A percentile compares a stretch with the other conserved stretches of the same genome.
Conservation (phyloP, 1,140 invertebrate genomes). For the Galendromus occidentalis region DNA sequence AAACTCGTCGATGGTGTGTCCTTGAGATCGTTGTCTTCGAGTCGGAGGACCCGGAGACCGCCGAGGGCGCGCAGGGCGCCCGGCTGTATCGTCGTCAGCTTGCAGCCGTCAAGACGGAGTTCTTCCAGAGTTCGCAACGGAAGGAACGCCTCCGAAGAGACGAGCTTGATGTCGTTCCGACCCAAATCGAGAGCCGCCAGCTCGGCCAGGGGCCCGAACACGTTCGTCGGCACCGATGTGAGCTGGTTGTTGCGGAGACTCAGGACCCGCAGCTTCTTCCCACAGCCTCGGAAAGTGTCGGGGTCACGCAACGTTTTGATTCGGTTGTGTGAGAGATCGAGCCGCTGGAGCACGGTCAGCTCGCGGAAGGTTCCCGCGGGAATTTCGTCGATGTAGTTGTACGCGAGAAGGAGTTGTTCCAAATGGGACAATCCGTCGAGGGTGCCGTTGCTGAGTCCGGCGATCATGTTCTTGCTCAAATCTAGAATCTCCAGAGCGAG, state of each 20-base stretch:
- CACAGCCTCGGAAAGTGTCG: slow-evolving; percentile 12
- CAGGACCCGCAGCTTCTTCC: slow-evolving; percentile 40
- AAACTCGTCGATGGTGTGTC: slow-evolving; percentile 49
- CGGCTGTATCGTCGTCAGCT: slow-evolving; percentile 37
- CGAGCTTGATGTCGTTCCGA: slow-evolving; percentile 41
- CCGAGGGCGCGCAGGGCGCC: slow-evolving; percentile 41
- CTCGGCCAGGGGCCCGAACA: slow-evolving; percentile 42
- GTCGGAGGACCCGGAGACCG: slow-evolving; percentile 42
- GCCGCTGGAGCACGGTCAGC: slow-evolving; percentile 48
- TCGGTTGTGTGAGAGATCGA: slow-evolving; percentile 46
- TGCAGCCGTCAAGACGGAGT: slow-evolving; percentile 55
- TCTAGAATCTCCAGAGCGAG: slow-evolving; percentile 47
- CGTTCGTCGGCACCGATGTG: slow-evolving; percentile 47
- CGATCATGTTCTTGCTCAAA: slow-evolving; percentile 47
- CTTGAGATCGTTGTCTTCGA: slow-evolving; percentile 53
- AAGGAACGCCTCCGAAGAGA: slow-evolving; percentile 46
- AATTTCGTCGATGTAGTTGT: slow-evolving; percentile 52
- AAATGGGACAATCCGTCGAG: slow-evolving; percentile 65
- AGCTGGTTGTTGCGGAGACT: slow-evolving; percentile 56
- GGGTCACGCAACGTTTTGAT: slow-evolving; percentile 16
- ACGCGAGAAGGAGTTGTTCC: slow-evolving; percentile 52
- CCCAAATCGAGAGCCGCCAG: slow-evolving; percentile 20
- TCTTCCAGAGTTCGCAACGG: slow-evolving; percentile 37
- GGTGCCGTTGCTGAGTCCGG: slow-evolving; percentile 48
- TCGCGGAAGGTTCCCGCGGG: slow-evolving; percentile 40